Percentiles rank a stretch among this genome's conserved stretches.
These are phyloP conservation scores for Tragelaphus scriptus DNA, from an alignment of 2,113 vertebrate species.

Conservation along the genomic window DNA sequence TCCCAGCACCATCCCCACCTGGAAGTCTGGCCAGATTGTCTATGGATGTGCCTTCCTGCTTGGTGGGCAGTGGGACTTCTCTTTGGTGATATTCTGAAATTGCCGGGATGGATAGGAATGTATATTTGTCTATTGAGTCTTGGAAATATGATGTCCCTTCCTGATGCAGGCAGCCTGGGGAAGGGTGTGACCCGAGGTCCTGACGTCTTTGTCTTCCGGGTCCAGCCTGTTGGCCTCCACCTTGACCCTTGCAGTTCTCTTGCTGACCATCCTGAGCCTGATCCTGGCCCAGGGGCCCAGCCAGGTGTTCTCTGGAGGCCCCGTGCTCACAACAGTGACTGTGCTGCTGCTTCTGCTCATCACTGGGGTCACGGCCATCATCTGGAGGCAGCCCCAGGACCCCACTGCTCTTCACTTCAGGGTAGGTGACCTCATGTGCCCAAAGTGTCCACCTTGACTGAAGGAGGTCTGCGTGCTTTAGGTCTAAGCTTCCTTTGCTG, in stretches of 20 bases:
- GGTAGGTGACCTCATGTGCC: constrained; percentile 73
- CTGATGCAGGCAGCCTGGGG: neutral
- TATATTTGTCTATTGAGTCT: neutral
- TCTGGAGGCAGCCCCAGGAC: constrained; percentile 72
- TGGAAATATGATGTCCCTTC: neutral
- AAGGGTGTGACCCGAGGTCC: neutral
- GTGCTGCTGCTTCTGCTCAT: neutral
- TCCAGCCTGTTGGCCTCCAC: fast-evolving
- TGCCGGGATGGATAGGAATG: neutral
- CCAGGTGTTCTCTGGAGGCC: neutral
- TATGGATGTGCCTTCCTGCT: constrained; percentile 81
- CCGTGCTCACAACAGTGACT: neutral
- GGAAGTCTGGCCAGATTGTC: constrained; percentile 82
- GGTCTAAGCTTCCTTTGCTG: neutral
- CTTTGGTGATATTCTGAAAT: no score
- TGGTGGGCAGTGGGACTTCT: constrained; percentile 76
- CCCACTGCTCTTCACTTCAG: constrained; percentile 85
- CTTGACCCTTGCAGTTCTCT: neutral
- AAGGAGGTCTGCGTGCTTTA: neutral
- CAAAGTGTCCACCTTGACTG: neutral
- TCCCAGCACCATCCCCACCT: constrained; percentile 69
- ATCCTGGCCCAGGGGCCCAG: neutral
- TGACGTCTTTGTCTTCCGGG: neutral
- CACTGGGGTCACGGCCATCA: neutral
- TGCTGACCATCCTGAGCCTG: neutral